phyloP scores from a whole-genome alignment of 2,797 vertebrate species.

The Myotis vivesi region DNA sequence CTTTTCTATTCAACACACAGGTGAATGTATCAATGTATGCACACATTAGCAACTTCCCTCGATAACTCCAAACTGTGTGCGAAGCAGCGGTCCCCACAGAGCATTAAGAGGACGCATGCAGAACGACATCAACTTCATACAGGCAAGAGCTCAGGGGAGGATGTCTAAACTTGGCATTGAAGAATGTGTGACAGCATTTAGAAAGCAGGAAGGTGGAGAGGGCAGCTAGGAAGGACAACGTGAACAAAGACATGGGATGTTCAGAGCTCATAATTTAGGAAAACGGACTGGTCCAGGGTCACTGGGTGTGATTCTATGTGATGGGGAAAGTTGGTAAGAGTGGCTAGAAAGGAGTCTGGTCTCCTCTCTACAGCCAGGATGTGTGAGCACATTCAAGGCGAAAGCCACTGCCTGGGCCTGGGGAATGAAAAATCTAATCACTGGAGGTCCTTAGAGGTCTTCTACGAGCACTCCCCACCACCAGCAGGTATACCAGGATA shows the following conservation, averaged over 20 bases:
- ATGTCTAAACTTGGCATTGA: not conserved
- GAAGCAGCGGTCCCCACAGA: not conserved
- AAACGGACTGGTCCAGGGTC: not conserved
- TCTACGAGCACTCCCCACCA: not conserved
- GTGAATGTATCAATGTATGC: not conserved
- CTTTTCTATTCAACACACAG: not conserved
- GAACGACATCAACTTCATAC: not conserved
- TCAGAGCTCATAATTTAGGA: not conserved
- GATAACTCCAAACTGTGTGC: not conserved
- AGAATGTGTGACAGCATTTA: not conserved
- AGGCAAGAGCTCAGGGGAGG: not conserved
- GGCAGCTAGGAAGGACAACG: not conserved
- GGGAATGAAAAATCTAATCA: not conserved
- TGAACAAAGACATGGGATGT: not conserved
- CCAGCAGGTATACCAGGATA: too few relatives aligned
- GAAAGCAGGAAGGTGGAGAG: not conserved
- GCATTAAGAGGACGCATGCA: not conserved
- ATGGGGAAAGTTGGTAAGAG: not conserved
- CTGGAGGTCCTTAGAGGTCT: not conserved
- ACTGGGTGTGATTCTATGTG: not conserved
- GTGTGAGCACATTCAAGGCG: not conserved
- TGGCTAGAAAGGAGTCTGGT: not conserved
- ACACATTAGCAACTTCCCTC: not conserved
- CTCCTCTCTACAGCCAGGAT: not conserved
- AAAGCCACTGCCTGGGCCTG: not conserved